Evolutionary conservation across 2,113 vertebrate species (phyloP).

Genomic region (Nycticorax nycticorax): DNA sequence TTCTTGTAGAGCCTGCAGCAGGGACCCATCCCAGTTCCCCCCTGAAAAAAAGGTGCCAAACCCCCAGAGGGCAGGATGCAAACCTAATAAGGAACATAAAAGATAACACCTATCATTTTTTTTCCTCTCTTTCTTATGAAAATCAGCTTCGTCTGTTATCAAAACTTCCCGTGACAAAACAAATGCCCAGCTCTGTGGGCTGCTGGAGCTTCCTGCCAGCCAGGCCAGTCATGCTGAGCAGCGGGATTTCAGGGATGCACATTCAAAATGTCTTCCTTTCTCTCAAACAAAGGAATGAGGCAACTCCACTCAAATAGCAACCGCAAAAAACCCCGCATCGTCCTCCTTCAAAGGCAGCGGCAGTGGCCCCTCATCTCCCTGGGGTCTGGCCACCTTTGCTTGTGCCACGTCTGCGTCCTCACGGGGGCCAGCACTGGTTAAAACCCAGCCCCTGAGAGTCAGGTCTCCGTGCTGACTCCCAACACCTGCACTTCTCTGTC

Average conservation of each 20-base stretch:
- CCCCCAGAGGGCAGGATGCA: background rate
- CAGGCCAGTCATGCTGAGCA: background rate
- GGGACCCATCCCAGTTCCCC: background rate
- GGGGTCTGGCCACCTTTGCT: background rate
- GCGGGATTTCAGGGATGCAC: background rate
- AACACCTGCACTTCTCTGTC: background rate
- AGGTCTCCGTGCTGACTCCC: background rate
- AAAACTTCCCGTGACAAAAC: background rate
- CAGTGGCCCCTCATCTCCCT: background rate
- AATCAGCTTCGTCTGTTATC: background rate
- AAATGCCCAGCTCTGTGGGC: background rate
- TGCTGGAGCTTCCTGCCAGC: background rate
- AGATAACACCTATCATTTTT: background rate
- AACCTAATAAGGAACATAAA: background rate
- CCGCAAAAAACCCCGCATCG: rapidly evolving
- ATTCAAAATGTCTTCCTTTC: background rate
- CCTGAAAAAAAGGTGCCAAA: background rate
- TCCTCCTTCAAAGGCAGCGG: background rate
- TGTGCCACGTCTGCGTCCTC: background rate
- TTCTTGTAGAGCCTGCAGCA: background rate
- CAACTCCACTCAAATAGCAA: background rate
- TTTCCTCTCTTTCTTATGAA: background rate
- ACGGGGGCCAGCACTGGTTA: background rate
- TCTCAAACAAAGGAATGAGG: background rate
- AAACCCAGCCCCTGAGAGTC: background rate